phyloP scores from a whole-genome alignment of 2,797 vertebrate genomes.

The Gobio occitaniae region DNA sequence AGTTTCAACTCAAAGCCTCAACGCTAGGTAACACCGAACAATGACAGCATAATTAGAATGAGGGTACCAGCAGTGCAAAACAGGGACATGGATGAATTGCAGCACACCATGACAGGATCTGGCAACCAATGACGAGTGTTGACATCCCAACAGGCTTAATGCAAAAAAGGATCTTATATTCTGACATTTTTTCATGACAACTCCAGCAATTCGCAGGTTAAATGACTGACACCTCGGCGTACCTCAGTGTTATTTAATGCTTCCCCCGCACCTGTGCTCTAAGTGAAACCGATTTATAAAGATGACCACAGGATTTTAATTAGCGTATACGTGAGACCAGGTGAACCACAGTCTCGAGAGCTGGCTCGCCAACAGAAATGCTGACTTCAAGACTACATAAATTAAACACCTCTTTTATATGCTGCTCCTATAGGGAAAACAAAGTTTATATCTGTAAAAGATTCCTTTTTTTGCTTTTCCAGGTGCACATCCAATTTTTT shows the following conservation, averaged over 20 bases:
- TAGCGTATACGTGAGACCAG: not conserved
- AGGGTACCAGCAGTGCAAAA: conserved; percentile 73
- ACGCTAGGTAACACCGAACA: conserved; percentile 72
- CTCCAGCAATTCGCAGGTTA: conserved; percentile 12
- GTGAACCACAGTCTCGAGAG: not conserved
- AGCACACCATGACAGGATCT: conserved; percentile 73
- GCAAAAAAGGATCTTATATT: conserved; percentile 17
- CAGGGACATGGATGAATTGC: conserved; percentile 53
- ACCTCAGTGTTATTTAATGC: conserved; percentile 14
- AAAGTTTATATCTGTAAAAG: conserved; percentile 2
- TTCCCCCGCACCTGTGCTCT: conserved; percentile 21
- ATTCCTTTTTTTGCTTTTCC: conserved; percentile 35
- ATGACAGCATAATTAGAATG: conserved; percentile 74
- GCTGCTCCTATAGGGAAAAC: conserved; percentile 3
- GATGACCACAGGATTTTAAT: conserved; percentile 38
- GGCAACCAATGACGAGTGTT: conserved; percentile 30
- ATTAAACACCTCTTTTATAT: conserved; percentile 14
- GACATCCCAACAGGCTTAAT: not conserved
- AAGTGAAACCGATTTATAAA: conserved; percentile 25
- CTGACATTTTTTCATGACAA: conserved; percentile 5
- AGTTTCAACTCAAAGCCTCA: conserved; percentile 19
- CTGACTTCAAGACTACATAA: conserved; percentile 32
- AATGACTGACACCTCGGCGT: conserved; percentile 27
- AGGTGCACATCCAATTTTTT: conserved; percentile 10
- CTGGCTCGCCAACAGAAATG: conserved; percentile 18